Conservation (phyloP, 2,888 invertebrate genomes). For the Scaptomyza reducta region DNA sequence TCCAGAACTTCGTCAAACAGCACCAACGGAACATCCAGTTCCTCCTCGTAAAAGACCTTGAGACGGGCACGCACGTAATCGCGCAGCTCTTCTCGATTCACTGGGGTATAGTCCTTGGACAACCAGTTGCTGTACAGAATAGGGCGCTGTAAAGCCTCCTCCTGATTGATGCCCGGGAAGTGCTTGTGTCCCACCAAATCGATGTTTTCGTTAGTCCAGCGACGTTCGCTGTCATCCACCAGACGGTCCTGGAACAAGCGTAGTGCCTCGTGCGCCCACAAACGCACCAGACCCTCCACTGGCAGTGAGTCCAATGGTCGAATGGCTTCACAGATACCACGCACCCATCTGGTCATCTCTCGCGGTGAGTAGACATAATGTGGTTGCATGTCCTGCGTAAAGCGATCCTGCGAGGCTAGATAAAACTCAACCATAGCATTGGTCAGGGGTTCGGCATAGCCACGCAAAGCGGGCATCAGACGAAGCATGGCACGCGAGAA, state of each 20-base stretch:
- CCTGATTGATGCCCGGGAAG: conserved; percentile 94
- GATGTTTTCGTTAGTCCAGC: conserved; percentile 99
- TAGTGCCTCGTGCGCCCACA: conserved; percentile 99
- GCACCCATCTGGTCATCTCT: conserved; percentile 99
- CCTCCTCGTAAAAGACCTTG: conserved; percentile 99
- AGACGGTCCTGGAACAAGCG: conserved; percentile 98
- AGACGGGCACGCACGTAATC: conserved; percentile 98
- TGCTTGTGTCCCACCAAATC: conserved; percentile 96
- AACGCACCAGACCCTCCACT: conserved; percentile 97
- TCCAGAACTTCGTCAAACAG: conserved; percentile 99
- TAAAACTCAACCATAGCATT: conserved; percentile 99
- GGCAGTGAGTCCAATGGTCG: conserved; percentile 95
- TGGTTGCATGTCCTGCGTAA: conserved; percentile 99
- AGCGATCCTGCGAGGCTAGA: conserved; percentile 97
- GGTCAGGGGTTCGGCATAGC: conserved; percentile 98
- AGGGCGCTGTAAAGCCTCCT: conserved; percentile 94
- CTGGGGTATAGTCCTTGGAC: conserved; percentile 98
- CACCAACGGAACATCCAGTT: conserved; percentile 98
- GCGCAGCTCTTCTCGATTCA: conserved; percentile 96
- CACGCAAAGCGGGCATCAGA: conserved; percentile 94
- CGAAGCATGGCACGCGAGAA: conserved; percentile 99
- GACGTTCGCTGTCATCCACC: conserved; percentile 96
- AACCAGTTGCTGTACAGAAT: conserved; percentile 99
- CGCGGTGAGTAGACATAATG: conserved; percentile 99
- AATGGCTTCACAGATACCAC: conserved; percentile 99